Conservation (phyloP, 2,797 vertebrate species). For the Sphenodon punctatus region DNA sequence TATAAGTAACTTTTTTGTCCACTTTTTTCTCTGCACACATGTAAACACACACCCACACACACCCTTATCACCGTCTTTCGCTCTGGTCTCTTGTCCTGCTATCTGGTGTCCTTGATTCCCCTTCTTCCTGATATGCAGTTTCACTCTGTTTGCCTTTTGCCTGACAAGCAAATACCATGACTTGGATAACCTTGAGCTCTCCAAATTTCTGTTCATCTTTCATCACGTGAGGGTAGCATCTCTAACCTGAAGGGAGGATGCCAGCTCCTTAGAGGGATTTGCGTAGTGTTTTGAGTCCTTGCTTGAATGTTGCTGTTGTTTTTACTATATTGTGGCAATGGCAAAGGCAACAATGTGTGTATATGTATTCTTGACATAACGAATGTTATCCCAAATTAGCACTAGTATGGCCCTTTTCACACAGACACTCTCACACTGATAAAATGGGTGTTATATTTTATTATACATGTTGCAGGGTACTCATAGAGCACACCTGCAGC, state of each 20-base stretch:
- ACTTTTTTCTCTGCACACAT: background rate
- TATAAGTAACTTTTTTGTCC: conserved; percentile 4
- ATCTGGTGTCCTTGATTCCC: conserved; percentile 59
- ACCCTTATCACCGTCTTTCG: conserved; percentile 29
- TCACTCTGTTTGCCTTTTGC: conserved; percentile 45
- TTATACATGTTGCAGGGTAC: no score
- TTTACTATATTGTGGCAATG: no score
- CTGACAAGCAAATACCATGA: background rate
- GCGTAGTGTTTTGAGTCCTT: background rate
- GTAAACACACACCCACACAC: conserved; percentile 7
- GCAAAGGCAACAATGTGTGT: conserved; percentile 20
- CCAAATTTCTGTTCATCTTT: background rate
- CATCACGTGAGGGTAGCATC: accelerated
- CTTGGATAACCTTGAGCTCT: accelerated
- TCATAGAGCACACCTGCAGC: no score
- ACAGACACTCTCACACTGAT: no score
- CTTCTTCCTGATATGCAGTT: conserved; percentile 20
- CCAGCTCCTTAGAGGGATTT: background rate
- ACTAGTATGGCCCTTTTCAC: no score
- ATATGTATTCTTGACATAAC: conserved; percentile 53
- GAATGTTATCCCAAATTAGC: conserved; percentile 55
- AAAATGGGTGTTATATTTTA: no score
- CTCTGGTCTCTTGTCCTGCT: conserved; percentile 16
- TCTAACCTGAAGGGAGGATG: background rate
- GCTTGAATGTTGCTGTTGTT: no score